These are phyloP conservation scores for Epistrophella euchroma DNA, from an alignment of 2,888 invertebrate genomes.

Conservation along the genomic window DNA sequence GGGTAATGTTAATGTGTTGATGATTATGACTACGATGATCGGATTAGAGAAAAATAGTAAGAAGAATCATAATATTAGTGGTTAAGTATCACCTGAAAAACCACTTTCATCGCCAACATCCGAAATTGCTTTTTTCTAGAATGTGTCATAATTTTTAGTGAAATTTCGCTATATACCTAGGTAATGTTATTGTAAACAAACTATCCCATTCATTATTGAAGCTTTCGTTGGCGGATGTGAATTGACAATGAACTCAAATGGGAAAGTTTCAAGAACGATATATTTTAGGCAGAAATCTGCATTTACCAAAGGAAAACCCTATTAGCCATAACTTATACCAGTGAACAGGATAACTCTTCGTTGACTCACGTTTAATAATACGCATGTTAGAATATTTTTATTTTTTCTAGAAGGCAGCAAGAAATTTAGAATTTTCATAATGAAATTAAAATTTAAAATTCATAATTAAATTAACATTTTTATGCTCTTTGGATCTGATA, in stretches of 20 bases:
- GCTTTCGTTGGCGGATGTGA: too few species aligned
- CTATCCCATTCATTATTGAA: too few species aligned
- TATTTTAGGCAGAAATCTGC: too few species aligned
- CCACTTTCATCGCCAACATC: slow-evolving; percentile 60
- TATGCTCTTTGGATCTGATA: background rate
- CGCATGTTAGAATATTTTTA: too few species aligned
- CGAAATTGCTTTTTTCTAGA: slow-evolving; percentile 27
- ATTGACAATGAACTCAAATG: too few species aligned
- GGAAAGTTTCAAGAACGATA: too few species aligned
- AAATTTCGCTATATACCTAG: slow-evolving; percentile 29
- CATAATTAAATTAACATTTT: background rate
- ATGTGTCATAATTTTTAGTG: slow-evolving; percentile 47
- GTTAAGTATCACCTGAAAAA: slow-evolving; percentile 37
- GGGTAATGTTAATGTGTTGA: slow-evolving; percentile 29
- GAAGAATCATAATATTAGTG: slow-evolving; percentile 19
- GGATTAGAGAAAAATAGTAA: slow-evolving; percentile 53
- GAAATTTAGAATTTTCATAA: background rate
- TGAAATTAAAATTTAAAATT: background rate
- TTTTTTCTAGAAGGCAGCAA: too few species aligned
- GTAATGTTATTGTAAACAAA: slow-evolving; percentile 18
- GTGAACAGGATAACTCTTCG: too few species aligned
- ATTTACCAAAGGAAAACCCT: too few species aligned
- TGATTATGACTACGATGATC: slow-evolving; percentile 56
- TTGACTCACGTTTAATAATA: too few species aligned
- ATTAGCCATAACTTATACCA: too few species aligned